phyloP scores from a whole-genome alignment of 2,888 invertebrate species.

The Tribolium freemani region DNA sequence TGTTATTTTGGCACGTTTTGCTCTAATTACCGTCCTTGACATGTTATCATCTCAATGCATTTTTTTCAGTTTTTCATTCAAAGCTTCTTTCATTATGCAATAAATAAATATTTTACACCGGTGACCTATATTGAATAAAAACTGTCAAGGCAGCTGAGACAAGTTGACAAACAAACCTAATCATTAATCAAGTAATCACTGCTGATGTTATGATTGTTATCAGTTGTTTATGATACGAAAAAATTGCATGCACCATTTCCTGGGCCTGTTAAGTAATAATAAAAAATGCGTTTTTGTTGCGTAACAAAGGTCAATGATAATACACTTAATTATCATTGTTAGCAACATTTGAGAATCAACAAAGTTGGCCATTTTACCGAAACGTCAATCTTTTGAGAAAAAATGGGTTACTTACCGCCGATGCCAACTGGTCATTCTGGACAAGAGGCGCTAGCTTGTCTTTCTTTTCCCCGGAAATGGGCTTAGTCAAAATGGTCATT shows the following conservation, averaged over 20 bases:
- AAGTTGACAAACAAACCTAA: no score
- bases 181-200: no score
- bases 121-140: no score
- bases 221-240: no score
- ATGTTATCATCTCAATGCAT: neutral
- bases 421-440: slow-evolving; percentile 68
- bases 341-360: neutral
- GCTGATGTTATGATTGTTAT: no score
- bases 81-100: neutral
- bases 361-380: slow-evolving; percentile 33
- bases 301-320: neutral
- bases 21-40: neutral
- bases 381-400: slow-evolving; percentile 19
- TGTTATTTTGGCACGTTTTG: neutral
- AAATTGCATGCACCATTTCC: no score
- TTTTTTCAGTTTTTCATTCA: neutral
- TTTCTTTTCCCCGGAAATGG: slow-evolving; percentile 81
- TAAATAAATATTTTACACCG: neutral
- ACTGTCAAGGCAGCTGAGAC: no score
- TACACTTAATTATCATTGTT: neutral
- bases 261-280: neutral
- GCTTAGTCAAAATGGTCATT: slow-evolving; percentile 88
- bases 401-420: slow-evolving; percentile 59
- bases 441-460: slow-evolving; percentile 79
- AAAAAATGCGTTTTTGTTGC: neutral